A percentile compares a stretch with the other conserved stretches of the same genome.
Evolutionary conservation across 2,888 invertebrate genomes (phyloP).

Genomic region (Chirona hameri): DNA sequence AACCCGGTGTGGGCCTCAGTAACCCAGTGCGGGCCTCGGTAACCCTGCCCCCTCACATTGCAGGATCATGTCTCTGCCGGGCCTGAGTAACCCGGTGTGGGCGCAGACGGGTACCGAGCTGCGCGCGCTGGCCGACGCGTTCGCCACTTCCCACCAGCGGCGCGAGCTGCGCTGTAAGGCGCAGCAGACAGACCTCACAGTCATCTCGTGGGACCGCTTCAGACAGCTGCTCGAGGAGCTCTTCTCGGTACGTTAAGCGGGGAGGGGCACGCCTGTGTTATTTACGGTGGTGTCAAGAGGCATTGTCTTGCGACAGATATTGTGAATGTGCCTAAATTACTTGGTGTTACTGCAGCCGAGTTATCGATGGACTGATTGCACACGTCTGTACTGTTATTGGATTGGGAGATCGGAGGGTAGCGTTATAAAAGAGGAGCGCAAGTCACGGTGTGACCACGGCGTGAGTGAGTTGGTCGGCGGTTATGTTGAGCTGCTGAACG

Average conservation of each 20-base stretch:
- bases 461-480: no score
- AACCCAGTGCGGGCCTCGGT: not conserved
- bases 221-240: slow-evolving; percentile 36
- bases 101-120: slow-evolving; percentile 35
- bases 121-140: slow-evolving; percentile 37
- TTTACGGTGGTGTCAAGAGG: no score
- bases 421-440: no score
- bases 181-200: slow-evolving; percentile 34
- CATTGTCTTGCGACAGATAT: no score
- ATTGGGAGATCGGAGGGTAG: no score
- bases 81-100: slow-evolving; percentile 34
- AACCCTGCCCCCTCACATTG: not conserved
- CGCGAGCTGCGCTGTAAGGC: slow-evolving; percentile 36
- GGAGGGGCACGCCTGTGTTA: no score
- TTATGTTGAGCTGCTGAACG: no score
- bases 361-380: no score
- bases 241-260: slow-evolving; percentile 37
- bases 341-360: no score
- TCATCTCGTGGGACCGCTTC: slow-evolving; percentile 38
- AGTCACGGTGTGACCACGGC: no score
- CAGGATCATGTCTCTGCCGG: slow-evolving; percentile 24
- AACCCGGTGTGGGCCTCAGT: not conserved
- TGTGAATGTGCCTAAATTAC: no score
- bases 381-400: no score
- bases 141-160: slow-evolving; percentile 36